phyloP scores from a whole-genome alignment of 2,888 invertebrate species.

The Metalampra italica region DNA sequence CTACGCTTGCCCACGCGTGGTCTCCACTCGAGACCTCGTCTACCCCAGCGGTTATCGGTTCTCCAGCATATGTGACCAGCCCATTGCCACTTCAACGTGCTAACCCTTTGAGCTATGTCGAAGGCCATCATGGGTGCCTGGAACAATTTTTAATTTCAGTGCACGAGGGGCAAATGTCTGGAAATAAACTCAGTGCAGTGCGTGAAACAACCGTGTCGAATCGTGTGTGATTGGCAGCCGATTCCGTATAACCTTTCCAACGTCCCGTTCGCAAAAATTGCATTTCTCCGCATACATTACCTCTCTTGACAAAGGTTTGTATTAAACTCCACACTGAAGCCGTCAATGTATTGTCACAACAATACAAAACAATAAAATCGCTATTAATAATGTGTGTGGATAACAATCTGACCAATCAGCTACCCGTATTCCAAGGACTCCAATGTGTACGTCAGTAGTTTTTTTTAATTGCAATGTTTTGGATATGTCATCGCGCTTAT shows the following conservation, averaged over 20 bases:
- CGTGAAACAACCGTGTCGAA: slow-evolving; percentile 23
- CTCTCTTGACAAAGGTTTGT: not conserved
- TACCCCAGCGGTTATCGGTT: too few relatives aligned
- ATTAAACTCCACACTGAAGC: slow-evolving; percentile 15
- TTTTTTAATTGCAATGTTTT: slow-evolving; percentile 23
- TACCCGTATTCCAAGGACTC: slow-evolving; percentile 27
- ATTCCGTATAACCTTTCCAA: slow-evolving; percentile 21
- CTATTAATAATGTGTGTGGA: not conserved
- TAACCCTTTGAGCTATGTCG: too few relatives aligned
- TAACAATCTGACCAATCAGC: slow-evolving; percentile 22
- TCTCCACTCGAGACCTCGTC: too few relatives aligned
- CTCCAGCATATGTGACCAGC: too few relatives aligned
- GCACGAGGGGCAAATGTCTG: too few relatives aligned
- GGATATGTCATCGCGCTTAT: slow-evolving; percentile 24
- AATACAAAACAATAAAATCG: not conserved
- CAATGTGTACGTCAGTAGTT: slow-evolving; percentile 6
- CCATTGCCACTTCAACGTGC: too few relatives aligned
- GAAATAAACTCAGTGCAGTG: too few relatives aligned
- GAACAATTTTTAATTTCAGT: too few relatives aligned
- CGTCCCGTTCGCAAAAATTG: not conserved
- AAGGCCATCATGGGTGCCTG: too few relatives aligned
- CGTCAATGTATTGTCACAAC: slow-evolving; percentile 13
- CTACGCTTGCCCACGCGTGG: too few relatives aligned
- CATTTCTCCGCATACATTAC: slow-evolving; percentile 10
- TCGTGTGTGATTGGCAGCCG: slow-evolving; percentile 26